Conservation (phyloP, 2,888 invertebrate species). For the Meganola albula region DNA sequence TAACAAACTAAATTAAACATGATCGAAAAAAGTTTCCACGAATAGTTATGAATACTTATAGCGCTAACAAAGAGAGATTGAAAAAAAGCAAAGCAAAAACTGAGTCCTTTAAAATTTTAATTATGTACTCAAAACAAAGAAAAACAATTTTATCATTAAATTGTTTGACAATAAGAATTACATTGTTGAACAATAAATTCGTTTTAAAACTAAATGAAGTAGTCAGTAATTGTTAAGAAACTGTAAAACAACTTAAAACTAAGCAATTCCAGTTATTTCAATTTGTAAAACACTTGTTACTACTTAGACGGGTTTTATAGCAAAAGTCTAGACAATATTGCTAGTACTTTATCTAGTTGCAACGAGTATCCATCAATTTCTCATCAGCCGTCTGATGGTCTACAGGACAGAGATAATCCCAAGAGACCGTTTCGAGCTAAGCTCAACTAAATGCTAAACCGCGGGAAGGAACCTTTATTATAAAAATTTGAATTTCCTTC, state of each 20-base stretch:
- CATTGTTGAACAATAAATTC: no score
- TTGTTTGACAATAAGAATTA: no score
- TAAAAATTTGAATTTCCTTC: constrained; percentile 18
- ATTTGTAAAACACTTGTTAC: constrained; percentile 6
- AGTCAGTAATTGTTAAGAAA: no score
- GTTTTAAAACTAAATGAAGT: no score
- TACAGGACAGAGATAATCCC: constrained; percentile 25
- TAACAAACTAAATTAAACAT: no score
- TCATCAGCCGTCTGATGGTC: constrained; percentile 23
- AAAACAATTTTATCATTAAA: no score
- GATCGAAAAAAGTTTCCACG: no score
- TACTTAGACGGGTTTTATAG: constrained; percentile 11
- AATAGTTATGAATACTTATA: no score
- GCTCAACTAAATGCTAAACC: constrained; percentile 18
- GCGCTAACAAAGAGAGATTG: no score
- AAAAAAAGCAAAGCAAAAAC: no score
- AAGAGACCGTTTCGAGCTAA: constrained; percentile 16
- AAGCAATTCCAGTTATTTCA: constrained; percentile 10
- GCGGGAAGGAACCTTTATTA: constrained; percentile 13
- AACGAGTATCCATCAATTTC: constrained; percentile 24
- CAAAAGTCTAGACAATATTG: constrained; percentile 20
- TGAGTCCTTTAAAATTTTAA: no score
- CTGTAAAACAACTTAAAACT: constrained; percentile 3
- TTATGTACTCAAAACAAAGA: no score
- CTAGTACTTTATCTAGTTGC: constrained; percentile 16